Evolutionary conservation across 1,140 invertebrate genomes (phyloP).

Genomic region (Battus philenor): DNA sequence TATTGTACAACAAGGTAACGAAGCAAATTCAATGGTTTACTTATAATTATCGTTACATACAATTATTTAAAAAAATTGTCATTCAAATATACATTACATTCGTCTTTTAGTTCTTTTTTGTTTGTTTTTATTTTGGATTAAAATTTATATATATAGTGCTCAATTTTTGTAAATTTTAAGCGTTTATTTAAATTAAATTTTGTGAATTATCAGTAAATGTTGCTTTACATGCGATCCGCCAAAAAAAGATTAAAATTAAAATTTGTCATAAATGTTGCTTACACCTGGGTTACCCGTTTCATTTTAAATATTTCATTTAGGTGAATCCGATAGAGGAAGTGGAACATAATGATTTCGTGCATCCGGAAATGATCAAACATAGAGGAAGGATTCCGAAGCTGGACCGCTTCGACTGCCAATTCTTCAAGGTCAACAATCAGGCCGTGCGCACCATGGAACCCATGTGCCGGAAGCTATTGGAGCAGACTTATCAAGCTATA

Average conservation of each 20-base stretch:
- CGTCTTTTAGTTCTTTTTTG: too few relatives aligned
- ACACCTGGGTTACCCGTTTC: too few relatives aligned
- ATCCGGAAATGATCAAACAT: conserved; percentile 27
- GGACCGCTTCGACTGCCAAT: conserved; percentile 43
- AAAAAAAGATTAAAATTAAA: too few relatives aligned
- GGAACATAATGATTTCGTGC: conserved; percentile 22
- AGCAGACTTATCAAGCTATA: conserved; percentile 46
- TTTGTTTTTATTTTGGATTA: too few relatives aligned
- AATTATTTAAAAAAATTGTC: neutral
- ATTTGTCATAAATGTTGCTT: too few relatives aligned
- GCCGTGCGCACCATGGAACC: conserved; percentile 32
- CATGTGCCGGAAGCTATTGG: conserved; percentile 36
- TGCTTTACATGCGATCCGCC: too few relatives aligned
- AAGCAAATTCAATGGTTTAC: too few relatives aligned
- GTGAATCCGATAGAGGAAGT: conserved; percentile 21
- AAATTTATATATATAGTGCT: too few relatives aligned
- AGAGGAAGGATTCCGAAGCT: conserved; percentile 28
- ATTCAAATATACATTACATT: neutral
- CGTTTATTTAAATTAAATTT: too few relatives aligned
- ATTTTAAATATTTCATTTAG: conserved; percentile 17
- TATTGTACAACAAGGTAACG: conserved; percentile 33
- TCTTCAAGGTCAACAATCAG: conserved; percentile 39
- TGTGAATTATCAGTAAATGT: too few relatives aligned
- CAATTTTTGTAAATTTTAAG: too few relatives aligned
- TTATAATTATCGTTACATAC: too few relatives aligned